Evolutionary conservation across 2,113 vertebrate species (phyloP), one percentile per base, ranked within the genome.

Genomic region (Beaufortia kweichowensis): DNA sequence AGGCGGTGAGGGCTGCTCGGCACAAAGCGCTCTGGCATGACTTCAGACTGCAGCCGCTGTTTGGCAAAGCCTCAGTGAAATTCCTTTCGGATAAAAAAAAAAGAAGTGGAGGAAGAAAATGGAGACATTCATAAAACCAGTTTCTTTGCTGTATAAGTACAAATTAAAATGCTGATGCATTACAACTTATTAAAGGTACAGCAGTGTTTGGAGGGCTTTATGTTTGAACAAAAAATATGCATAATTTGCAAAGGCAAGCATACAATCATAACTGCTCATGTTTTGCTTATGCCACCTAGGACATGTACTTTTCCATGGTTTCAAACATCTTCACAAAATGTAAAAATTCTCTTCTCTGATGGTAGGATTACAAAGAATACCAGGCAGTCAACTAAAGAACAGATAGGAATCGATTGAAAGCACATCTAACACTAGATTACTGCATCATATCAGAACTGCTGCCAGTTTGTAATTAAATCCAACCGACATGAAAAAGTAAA

Each of bases 61-160:
- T 76, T 82, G 81, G 81, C 81, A 79, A 60, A n/a, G 72, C 59
- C 77, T 82, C 77, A 79, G 72, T 82, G 81, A 76, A 82, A 82
- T 79, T 82, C 66, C 72, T 70, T 48, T 12, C 71, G 21, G 21
- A 33, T 28, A 77, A 56, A 19, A 64, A 41, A 69, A 24, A 28
- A 31, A 17, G 57, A 12, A 41, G 31, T 2, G 35, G 46, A 19
- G 46, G 33, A 24, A 10, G 24, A 21, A 43, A 43, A 33, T 57
- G 41, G 61, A 60, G 43, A 70, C 14, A 43, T 35, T 71, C 31
- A 43, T 43, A 60, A 76, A 80, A 48, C 53, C 53, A 3, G 15
- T 46, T 46, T n/a, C 48, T 53, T 53, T n/a, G n/a, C 19, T 0
- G 9, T 39, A 11, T 39, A 39, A 67, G 10, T 1, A 6, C 6